Base-by-base conservation (phyloP, 1,140 invertebrate species). In the Brachionus sp. region DNA sequence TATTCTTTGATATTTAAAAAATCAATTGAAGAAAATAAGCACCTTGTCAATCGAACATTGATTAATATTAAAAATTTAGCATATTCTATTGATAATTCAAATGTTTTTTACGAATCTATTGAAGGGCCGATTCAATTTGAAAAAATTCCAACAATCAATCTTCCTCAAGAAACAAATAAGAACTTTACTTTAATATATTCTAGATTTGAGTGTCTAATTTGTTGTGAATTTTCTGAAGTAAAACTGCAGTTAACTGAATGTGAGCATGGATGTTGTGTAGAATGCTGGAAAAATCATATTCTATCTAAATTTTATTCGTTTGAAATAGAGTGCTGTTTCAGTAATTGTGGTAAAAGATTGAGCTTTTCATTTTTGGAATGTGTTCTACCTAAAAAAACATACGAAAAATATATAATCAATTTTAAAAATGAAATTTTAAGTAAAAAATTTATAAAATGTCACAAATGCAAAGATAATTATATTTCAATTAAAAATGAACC, bases 201-300 rank as follows among this genome's bases (percentile, higher is more conserved):
- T 6, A 23, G 37, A 39, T 70, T 70, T 39, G 66, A 39, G 16
- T 70, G 66, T 70, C 29, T 12, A n/a, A 39, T 70, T 37, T 70
- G 66, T 10, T 70, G n/a, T 19, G 10, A 16, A 16, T 19, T 16
- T 16, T 70, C 35, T 0, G 35, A 23, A 19, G 12, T 19, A 19
- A 35, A 39, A 42, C 6, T 70, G 5, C 29, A 19, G 3, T 39
- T 70, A 39, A 44, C 29, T 7, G 12, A 70, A 16, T 70, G 66
- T 70, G 33, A n/a, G 3, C 66, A 70, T 42, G 66, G 33, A 7
- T 70, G 66, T 16, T 70, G 66, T 70, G 7, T 39, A 0, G 35
- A 37, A 37, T 70, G 66, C 37, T 70, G 66, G 66, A 70, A 70
- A 37, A 70, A 39, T 39, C 19, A 70, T 70, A 7, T 70, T 9